These are phyloP conservation scores for Agrypnia vestita DNA, from an alignment of 1,140 invertebrate species.

Conservation along the genomic window DNA sequence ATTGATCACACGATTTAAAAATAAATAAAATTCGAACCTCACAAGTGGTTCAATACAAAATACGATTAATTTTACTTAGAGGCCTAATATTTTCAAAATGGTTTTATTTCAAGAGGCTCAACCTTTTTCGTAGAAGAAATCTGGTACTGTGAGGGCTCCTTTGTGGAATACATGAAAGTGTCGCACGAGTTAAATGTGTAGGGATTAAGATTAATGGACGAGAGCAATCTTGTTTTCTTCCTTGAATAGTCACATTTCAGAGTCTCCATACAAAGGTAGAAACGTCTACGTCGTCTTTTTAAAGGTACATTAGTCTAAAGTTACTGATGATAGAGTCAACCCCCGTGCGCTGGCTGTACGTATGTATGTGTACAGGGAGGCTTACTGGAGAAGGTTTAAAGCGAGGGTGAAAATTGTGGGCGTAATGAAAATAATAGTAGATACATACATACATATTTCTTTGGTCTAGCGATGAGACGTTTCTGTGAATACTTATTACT, in stretches of 20 bases:
- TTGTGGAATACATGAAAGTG: constrained; percentile 2
- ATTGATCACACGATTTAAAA: no score
- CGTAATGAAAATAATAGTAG: no score
- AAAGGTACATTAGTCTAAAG: constrained; percentile 5
- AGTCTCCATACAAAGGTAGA: neutral
- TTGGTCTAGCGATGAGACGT: no score
- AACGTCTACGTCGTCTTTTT: neutral
- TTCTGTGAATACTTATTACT: no score
- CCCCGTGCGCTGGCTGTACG: no score
- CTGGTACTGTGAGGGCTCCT: neutral
- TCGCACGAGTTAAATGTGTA: constrained; percentile 2
- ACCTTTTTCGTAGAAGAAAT: neutral
- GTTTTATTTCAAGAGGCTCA: neutral
- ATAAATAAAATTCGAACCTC: no score
- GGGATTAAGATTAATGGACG: neutral
- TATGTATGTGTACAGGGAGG: neutral
- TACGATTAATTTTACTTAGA: no score
- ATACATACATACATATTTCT: no score
- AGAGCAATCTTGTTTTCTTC: neutral
- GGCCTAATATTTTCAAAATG: no score
- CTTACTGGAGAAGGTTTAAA: neutral
- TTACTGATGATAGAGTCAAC: neutral
- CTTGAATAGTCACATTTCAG: constrained; percentile 1
- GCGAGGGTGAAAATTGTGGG: no score
- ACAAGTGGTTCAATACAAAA: no score